Conservation (phyloP, 2,888 invertebrate species). For the Harpalus rufipes region DNA sequence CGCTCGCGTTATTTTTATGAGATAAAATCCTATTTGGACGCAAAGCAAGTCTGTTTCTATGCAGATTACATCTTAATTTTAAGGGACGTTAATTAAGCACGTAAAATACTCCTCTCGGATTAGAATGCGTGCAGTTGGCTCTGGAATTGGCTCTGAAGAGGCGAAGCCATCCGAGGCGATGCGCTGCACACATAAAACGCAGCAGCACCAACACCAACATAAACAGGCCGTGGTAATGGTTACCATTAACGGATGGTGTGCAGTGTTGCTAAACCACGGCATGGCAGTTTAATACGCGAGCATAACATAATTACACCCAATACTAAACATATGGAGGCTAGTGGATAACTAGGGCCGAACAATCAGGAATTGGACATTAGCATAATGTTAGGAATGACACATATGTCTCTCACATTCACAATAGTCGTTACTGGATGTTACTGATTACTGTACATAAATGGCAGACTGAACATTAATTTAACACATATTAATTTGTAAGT, state of each 20-base stretch:
- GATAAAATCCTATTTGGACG: constrained; percentile 21
- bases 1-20: neutral
- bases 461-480: too few species aligned
- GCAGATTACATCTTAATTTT: constrained; percentile 34
- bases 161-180: neutral
- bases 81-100: constrained; percentile 48
- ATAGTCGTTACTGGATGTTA: neutral
- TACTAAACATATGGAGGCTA: constrained; percentile 46
- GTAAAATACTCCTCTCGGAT: constrained; percentile 21
- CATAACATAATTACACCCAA: constrained; percentile 51
- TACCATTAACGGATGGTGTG: constrained; percentile 29
- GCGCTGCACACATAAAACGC: constrained; percentile 37
- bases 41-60: constrained; percentile 18
- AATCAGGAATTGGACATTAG: neutral
- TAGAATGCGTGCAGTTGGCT: constrained; percentile 48
- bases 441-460: neutral
- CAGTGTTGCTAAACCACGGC: constrained; percentile 27
- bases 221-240: constrained; percentile 17
- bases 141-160: neutral
- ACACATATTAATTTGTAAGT: too few species aligned
- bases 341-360: neutral
- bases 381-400: neutral
- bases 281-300: constrained; percentile 45
- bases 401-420: neutral
- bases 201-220: neutral